Percentiles rank a stretch among this genome's conserved stretches.
These are phyloP conservation scores for Zaprionus inermis DNA, from an alignment of 1,140 invertebrate genomes.

Conservation along the genomic window DNA sequence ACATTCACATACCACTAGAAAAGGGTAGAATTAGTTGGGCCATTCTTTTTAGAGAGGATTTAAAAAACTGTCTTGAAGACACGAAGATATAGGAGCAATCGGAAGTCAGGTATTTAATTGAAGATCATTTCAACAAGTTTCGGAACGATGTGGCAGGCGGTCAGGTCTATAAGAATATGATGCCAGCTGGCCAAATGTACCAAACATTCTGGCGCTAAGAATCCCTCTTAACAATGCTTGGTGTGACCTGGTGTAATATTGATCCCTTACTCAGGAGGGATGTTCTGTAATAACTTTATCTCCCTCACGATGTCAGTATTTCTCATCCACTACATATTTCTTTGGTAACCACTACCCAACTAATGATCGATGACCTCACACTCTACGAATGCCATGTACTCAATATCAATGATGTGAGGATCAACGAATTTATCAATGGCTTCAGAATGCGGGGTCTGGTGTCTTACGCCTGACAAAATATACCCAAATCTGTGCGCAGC, in stretches of 20 bases:
- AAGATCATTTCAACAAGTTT: conserved; percentile 25
- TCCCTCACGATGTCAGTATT: too few relatives aligned
- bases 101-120: background rate
- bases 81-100: background rate
- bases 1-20: too few relatives aligned
- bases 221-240: conserved; percentile 34
- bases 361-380: background rate
- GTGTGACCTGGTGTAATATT: conserved; percentile 34
- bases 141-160: conserved; percentile 48
- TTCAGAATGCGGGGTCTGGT: background rate
- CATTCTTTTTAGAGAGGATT: too few relatives aligned
- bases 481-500: conserved; percentile 32
- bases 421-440: conserved; percentile 43
- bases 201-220: conserved; percentile 45
- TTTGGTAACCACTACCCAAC: too few relatives aligned
- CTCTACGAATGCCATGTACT: conserved; percentile 40
- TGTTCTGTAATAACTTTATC: too few relatives aligned
- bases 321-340: too few relatives aligned
- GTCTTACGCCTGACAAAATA: background rate
- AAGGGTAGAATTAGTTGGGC: too few relatives aligned
- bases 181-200: conserved; percentile 39
- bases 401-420: conserved; percentile 1
- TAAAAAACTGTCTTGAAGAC: too few relatives aligned
- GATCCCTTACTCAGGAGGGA: too few relatives aligned
- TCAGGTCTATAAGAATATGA: conserved; percentile 22